Percentiles rank a stretch among this genome's conserved stretches.
phyloP scores from a whole-genome alignment of 2,113 vertebrate genomes.

The Gallinago undulata region DNA sequence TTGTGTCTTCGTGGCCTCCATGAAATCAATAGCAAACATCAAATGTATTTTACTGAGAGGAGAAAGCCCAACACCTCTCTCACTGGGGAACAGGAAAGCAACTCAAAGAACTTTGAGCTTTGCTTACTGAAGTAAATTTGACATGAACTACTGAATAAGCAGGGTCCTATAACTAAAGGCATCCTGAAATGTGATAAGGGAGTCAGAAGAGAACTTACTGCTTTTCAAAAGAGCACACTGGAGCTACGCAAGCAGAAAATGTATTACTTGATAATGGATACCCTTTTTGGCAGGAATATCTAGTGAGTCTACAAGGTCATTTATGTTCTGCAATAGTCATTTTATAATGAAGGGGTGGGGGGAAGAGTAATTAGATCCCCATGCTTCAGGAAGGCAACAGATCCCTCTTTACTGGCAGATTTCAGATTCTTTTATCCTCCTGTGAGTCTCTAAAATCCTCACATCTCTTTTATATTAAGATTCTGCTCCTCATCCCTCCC shows the following conservation, averaged over 20 bases:
- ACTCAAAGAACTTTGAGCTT: background rate
- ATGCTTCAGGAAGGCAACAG: constrained; percentile 44
- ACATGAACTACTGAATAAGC: constrained; percentile 61
- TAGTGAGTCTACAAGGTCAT: constrained; percentile 48
- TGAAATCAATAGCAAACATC: constrained; percentile 13
- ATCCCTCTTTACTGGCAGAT: constrained; percentile 54
- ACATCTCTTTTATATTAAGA: constrained; percentile 20
- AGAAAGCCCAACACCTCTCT: background rate
- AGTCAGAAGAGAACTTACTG: constrained; percentile 50
- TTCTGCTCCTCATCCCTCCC: background rate
- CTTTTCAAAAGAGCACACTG: constrained; percentile 46
- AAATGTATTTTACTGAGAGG: background rate
- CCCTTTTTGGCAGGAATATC: constrained; percentile 44
- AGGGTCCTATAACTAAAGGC: constrained; percentile 45
- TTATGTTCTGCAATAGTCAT: constrained; percentile 44
- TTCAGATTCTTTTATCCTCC: constrained; percentile 64
- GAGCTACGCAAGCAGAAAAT: constrained; percentile 58
- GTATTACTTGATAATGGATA: constrained; percentile 66
- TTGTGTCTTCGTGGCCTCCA: background rate
- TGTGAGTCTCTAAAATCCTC: constrained; percentile 37
- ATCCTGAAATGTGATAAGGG: constrained; percentile 64
- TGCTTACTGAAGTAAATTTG: constrained; percentile 43
- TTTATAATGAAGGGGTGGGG: constrained; percentile 21
- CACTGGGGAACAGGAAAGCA: background rate
- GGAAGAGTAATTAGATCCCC: constrained; percentile 43